Evolutionary conservation across 92 coral and sea anemone genomes (phyloP), one percentile per base, ranked within the genome.

Genomic region (Porites evermanni): DNA sequence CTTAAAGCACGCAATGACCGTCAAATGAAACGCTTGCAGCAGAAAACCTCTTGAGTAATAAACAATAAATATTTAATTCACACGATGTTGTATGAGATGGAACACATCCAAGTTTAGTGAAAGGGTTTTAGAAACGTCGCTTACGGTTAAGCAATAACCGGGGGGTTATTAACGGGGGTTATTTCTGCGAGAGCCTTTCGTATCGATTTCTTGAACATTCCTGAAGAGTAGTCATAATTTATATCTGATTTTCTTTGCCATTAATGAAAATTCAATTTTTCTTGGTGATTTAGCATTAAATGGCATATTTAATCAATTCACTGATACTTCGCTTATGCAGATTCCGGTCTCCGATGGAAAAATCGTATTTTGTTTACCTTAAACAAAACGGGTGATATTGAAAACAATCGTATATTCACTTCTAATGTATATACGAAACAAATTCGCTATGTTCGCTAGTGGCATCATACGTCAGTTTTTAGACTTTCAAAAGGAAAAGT

Each of bases 11-110:
- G 78, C 20, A 70, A 58, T 17, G 23, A 51, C 66, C 70, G 77
- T 54, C n/a, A 19, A 67, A 19, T 70, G 76, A 58, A 60, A 51
- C 61, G 4, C 12, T 1, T 51, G 80, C 79, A 29, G 72, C 73
- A 53, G 70, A 74, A 38, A 83, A 61, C 72, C 79, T 26, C 79
- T 50, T 51, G 61, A 61, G 47, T 54, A 67, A 72, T 44, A 83
- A 83, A 61, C 67, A 83, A 59, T 83, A 83, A 83, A 83, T 82
- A 82, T 82, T 82, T 83, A 60, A 83, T 83, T 72, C 58, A 29
- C 67, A 58, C 29, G n/a, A 20, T 26, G 86, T 24, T 63, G 59
- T 38, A 11, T 70, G 53, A 58, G n/a, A 60, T 83, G 87, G 87
- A 73, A 61, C 80, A n/a, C 70, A 50, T 83, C 80, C 80, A 83